Evolutionary conservation across 2,888 invertebrate genomes (phyloP), one percentile per base, ranked within the genome.

Genomic region (Eumacrocentrus americanus): DNA sequence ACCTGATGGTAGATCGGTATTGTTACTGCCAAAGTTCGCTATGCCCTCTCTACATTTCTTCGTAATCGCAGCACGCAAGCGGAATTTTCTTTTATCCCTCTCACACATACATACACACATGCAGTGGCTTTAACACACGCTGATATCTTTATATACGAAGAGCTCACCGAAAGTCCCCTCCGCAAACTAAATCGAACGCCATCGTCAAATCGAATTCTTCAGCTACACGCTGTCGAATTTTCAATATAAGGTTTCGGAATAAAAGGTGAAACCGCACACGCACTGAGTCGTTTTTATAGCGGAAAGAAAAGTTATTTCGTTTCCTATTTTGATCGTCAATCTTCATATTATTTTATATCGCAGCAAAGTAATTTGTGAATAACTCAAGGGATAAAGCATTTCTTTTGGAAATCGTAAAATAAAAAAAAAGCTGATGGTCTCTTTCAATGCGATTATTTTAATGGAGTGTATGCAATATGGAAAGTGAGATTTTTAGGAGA

Each of bases 171-270:
- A 34, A 12, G 11, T 18, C 51, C 14, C 14, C 11, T 42, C 12
- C 9, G 16, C 16, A 16, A 22, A 50, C 48, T 50, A 35, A 62
- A 48, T 56, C 50, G 51, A 56, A 52, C 29, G 34, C 40, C 52
- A 58, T 60, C 62, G 34, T 54, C 52, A 44, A 48, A 60, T 63
- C 47, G 38, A 60, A 64, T 61, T 55, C 57, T 60, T 51, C 37
- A 34, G 16, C 42, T 52, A 46, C 55, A 59, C 58, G 40, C 54
- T 58, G 51, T 42, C 52, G 58, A 61, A 67, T 68, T 65, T 62
- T n/a, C 50, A 65, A 68, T 67, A 56, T 42, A 62, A 47, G 25
- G 52, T 61, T 60, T 57, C 59, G 63, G 61, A 63, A 59, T 59
- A 65, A 63, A 60, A 60, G 47, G 60, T 48, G 51, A 58, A 40